These are phyloP conservation scores for Camelus bactrianus DNA, from an alignment of 2,113 vertebrate species.

Conservation along the genomic window DNA sequence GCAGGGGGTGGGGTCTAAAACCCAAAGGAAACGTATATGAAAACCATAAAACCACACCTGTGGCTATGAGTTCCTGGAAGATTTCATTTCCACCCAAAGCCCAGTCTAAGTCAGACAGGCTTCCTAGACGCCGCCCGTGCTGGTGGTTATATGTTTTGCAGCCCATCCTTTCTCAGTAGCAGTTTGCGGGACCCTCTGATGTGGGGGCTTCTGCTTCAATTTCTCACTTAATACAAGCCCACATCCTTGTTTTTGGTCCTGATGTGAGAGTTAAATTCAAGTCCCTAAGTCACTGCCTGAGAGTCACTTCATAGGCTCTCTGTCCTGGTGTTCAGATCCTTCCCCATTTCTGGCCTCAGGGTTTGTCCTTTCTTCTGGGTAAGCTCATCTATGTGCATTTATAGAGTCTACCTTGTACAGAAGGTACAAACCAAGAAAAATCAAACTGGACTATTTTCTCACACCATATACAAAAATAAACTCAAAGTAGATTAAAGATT, in stretches of 20 bases:
- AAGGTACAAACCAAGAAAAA: neutral
- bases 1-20: neutral
- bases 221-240: neutral
- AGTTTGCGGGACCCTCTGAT: neutral
- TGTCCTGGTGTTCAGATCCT: neutral
- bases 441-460: neutral
- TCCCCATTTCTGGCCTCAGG: neutral
- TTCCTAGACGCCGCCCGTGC: neutral
- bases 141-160: neutral
- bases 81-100: neutral
- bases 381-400: neutral
- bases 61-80: neutral
- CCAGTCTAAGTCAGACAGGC: neutral
- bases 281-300: neutral
- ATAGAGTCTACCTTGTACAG: too few relatives aligned
- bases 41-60: neutral
- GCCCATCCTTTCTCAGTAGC: neutral
- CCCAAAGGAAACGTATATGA: neutral
- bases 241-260: neutral
- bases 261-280: neutral
- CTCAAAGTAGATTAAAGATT: neutral
- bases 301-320: neutral
- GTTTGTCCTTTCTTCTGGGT: neutral
- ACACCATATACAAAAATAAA: neutral
- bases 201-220: neutral